Evolutionary conservation across 2,888 invertebrate genomes (phyloP).

Genomic region (Cartodere bifasciata): DNA sequence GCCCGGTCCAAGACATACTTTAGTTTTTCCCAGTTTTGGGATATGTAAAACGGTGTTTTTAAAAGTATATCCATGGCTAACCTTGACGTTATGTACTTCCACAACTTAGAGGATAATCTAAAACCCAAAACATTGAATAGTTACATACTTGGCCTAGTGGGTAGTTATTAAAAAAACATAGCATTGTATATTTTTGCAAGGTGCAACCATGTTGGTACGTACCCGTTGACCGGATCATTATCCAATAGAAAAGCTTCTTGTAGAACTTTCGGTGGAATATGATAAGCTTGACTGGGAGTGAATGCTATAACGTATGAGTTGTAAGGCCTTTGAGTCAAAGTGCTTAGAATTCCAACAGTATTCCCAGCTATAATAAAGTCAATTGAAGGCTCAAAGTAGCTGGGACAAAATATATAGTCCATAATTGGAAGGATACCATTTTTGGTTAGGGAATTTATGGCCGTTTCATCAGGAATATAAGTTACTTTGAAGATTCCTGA

Average conservation of each 20-base stretch:
- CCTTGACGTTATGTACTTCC: constrained; percentile 47
- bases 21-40: constrained; percentile 41
- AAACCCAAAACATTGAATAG: no score
- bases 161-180: no score
- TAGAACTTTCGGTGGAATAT: constrained; percentile 32
- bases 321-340: constrained; percentile 42
- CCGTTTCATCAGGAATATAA: constrained; percentile 28
- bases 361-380: constrained; percentile 48
- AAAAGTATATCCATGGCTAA: constrained; percentile 40
- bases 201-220: no score
- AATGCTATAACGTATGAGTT: constrained; percentile 45
- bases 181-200: no score
- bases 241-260: constrained; percentile 38
- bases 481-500: constrained; percentile 6
- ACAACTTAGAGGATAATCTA: constrained; percentile 45
- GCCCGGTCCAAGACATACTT: constrained; percentile 43
- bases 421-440: constrained; percentile 42
- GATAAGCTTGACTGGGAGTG: constrained; percentile 42
- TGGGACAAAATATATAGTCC: constrained; percentile 38
- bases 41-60: constrained; percentile 39
- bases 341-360: constrained; percentile 45
- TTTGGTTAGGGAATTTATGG: constrained; percentile 36
- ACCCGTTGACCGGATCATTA: constrained; percentile 14
- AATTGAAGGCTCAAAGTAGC: constrained; percentile 36
- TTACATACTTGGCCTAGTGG: no score